Conservation (phyloP, 2,888 invertebrate species). For the Mesorhabditis spiculigera region DNA sequence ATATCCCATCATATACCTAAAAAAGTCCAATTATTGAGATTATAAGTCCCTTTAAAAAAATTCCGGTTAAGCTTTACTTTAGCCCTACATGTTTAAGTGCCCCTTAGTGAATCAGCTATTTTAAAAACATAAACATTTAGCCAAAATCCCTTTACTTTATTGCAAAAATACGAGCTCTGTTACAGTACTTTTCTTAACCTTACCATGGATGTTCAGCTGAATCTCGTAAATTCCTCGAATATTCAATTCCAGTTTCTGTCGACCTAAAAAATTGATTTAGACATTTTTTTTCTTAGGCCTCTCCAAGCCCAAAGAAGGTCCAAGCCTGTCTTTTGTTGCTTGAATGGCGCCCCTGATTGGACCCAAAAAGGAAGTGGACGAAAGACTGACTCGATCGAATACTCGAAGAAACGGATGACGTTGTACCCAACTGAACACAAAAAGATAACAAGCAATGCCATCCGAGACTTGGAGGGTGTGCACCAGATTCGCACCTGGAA, state of each 20-base stretch:
- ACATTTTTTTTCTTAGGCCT: neutral
- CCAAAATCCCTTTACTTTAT: too few species aligned
- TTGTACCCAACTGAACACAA: slow-evolving; percentile 47
- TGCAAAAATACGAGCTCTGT: neutral
- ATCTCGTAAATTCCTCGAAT: neutral
- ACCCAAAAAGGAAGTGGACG: neutral
- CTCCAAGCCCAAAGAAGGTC: neutral
- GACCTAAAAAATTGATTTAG: neutral
- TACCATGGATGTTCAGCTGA: neutral
- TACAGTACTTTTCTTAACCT: neutral
- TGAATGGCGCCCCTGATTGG: neutral
- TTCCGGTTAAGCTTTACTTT: too few species aligned
- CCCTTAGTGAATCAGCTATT: too few species aligned
- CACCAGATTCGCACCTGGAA: slow-evolving; percentile 50
- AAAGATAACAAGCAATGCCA: slow-evolving; percentile 44
- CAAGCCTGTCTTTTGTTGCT: neutral
- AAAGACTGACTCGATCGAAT: slow-evolving; percentile 36
- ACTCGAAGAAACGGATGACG: slow-evolving; percentile 52
- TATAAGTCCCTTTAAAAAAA: too few species aligned
- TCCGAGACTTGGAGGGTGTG: slow-evolving; percentile 46
- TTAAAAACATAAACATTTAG: too few species aligned
- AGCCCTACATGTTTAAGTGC: too few species aligned
- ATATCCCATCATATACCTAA: slow-evolving; percentile 39
- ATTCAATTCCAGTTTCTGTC: neutral
- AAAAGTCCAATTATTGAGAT: neutral